Conservation (phyloP, 2,113 vertebrate genomes). For the Pollachius pollachius region DNA sequence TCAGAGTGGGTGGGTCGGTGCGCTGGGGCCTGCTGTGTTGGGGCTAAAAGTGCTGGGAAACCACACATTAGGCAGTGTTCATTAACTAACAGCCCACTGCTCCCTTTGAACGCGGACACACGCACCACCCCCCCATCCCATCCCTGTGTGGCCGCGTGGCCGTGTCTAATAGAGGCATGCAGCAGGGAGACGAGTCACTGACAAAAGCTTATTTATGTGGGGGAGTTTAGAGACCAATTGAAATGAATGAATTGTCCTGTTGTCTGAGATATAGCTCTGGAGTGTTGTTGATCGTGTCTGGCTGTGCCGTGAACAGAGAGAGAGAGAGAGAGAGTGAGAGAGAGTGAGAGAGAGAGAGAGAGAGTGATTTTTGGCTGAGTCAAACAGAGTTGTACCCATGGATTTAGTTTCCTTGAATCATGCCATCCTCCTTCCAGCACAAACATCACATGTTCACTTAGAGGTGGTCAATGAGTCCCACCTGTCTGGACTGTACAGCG, state of each 20-base stretch:
- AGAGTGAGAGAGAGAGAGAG: neutral
- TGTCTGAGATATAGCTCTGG: no score
- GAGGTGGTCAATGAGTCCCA: neutral
- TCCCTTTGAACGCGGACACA: constrained; percentile 33
- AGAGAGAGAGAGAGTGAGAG: no score
- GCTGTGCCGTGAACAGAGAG: no score
- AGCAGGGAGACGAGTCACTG: no score
- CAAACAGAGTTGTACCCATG: no score
- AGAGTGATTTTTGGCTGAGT: no score
- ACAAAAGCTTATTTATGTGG: constrained; percentile 28
- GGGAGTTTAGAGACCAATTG: constrained; percentile 26
- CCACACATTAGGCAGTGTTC: constrained; percentile 40
- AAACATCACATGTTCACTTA: neutral
- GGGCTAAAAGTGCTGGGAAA: constrained; percentile 7
- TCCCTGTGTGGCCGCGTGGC: constrained; percentile 26
- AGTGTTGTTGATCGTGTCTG: no score
- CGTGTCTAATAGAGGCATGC: neutral
- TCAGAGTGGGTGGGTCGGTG: constrained; percentile 1
- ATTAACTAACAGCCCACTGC: constrained; percentile 25
- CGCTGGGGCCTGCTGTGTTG: constrained; percentile 33
- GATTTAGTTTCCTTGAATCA: no score
- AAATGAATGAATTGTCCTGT: constrained; percentile 22
- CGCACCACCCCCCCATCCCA: constrained; percentile 11
- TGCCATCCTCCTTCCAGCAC: neutral
- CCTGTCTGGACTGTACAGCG: neutral